A percentile compares a stretch with the other conserved stretches of the same genome.
Evolutionary conservation across 2,797 vertebrate genomes (phyloP).

Genomic region (Apogon talboti): DNA sequence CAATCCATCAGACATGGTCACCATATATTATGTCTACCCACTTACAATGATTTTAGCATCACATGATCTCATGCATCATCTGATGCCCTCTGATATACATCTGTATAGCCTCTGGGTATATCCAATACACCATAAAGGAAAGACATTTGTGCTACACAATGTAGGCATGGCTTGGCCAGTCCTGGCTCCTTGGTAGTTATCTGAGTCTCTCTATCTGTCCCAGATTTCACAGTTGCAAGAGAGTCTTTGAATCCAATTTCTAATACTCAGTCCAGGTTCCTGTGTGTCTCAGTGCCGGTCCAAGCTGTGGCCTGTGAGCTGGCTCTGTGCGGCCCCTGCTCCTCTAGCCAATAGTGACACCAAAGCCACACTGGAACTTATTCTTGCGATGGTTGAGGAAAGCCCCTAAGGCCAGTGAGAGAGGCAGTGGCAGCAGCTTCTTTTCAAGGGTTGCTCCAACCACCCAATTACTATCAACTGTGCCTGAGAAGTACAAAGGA

Average conservation of each 20-base stretch:
- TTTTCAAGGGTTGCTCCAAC: constrained; percentile 93
- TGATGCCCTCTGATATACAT: constrained; percentile 63
- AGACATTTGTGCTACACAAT: constrained; percentile 77
- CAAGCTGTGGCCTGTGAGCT: constrained; percentile 63
- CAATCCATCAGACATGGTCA: constrained; percentile 68
- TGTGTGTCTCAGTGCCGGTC: constrained; percentile 75
- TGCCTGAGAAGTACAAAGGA: constrained; percentile 75
- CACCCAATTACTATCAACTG: constrained; percentile 93
- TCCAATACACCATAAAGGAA: constrained; percentile 72
- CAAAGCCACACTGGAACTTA: constrained; percentile 95
- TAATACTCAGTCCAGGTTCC: constrained; percentile 79
- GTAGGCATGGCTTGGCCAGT: constrained; percentile 77
- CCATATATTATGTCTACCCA: constrained; percentile 76
- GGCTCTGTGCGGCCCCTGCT: constrained; percentile 49
- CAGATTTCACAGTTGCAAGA: constrained; percentile 72
- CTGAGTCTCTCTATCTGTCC: constrained; percentile 66
- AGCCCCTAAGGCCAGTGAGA: constrained; percentile 91
- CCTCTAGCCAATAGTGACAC: constrained; percentile 91
- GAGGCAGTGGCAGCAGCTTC: constrained; percentile 91
- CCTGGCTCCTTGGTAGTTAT: constrained; percentile 70
- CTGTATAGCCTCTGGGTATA: constrained; percentile 62
- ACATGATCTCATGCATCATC: constrained; percentile 76
- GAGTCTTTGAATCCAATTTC: constrained; percentile 79
- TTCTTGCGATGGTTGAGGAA: constrained; percentile 94
- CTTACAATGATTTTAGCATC: constrained; percentile 71